Evolutionary conservation across 2,888 invertebrate species (phyloP).

Genomic region (Drosophila yooni): DNA sequence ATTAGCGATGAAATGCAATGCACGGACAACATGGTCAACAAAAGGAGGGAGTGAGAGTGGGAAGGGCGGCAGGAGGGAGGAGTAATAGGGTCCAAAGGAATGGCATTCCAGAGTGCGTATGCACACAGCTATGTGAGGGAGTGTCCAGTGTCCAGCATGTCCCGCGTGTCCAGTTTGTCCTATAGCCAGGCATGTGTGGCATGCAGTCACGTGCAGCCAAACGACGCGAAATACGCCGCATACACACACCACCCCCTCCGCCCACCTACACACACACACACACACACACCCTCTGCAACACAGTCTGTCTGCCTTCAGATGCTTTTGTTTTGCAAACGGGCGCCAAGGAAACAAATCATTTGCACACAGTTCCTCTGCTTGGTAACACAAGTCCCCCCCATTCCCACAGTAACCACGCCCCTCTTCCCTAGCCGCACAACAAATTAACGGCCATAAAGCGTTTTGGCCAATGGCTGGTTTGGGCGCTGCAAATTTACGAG

Average conservation of each 20-base stretch:
- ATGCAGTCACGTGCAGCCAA: conserved; percentile 70
- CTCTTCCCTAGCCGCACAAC: conserved; percentile 44
- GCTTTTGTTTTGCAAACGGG: conserved; percentile 77
- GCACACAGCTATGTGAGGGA: conserved; percentile 43
- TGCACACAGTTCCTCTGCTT: conserved; percentile 58
- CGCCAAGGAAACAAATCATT: conserved; percentile 83
- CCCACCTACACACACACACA: not conserved
- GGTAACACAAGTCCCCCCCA: conserved; percentile 6
- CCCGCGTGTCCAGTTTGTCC: conserved; percentile 17
- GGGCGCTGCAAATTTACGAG: conserved; percentile 66
- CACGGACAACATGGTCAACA: conserved; percentile 17
- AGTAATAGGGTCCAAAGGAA: conserved; percentile 15
- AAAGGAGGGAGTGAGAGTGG: not conserved
- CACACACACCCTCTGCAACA: not conserved
- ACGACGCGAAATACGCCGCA: conserved; percentile 34
- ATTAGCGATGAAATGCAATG: conserved; percentile 80
- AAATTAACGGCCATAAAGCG: conserved; percentile 80
- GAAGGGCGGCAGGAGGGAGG: not conserved
- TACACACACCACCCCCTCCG: conserved; percentile 13
- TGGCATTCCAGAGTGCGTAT: conserved; percentile 35
- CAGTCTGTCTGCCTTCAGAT: conserved; percentile 58
- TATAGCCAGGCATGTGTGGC: conserved; percentile 61
- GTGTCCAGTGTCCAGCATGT: conserved; percentile 19
- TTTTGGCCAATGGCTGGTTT: conserved; percentile 47
- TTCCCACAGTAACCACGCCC: not conserved